These are phyloP conservation scores for Oreonectes daqikongensis DNA, from an alignment of 2,797 vertebrate genomes.

Conservation along the genomic window DNA sequence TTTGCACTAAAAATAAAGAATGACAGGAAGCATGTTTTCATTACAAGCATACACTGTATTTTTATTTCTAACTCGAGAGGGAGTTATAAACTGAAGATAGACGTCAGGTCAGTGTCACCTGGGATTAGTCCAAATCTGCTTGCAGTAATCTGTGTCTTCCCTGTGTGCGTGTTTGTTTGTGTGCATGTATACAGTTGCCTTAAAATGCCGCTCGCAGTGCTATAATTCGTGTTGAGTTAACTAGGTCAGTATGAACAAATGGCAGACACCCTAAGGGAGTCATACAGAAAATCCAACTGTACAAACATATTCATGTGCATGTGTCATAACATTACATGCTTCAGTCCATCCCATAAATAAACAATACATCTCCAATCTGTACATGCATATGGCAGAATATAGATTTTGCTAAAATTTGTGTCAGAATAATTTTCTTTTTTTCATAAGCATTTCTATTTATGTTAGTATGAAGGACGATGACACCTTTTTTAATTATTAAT, in stretches of 20 bases:
- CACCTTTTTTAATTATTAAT: not conserved
- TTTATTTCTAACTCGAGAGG: conserved; percentile 56
- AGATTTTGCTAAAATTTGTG: too few species aligned
- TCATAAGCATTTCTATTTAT: not conserved
- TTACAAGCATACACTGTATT: conserved; percentile 6
- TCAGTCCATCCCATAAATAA: not conserved
- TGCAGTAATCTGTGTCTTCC: conserved; percentile 70
- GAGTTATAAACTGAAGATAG: conserved; percentile 51
- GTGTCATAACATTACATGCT: conserved; percentile 18
- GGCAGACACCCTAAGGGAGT: conserved; percentile 36
- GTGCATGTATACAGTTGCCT: conserved; percentile 40
- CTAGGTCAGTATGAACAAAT: conserved; percentile 52
- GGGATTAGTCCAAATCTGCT: conserved; percentile 75
- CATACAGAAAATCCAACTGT: conserved; percentile 49
- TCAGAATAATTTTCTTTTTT: not conserved
- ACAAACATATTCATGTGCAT: conserved; percentile 38
- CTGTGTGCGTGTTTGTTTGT: conserved; percentile 34
- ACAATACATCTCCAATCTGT: not conserved
- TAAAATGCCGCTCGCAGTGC: conserved; percentile 32
- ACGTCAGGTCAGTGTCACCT: conserved; percentile 73
- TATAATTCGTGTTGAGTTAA: conserved; percentile 40
- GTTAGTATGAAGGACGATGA: not conserved
- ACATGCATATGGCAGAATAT: not conserved
- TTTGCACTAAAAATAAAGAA: conserved; percentile 36
- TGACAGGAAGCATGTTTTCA: conserved; percentile 31